phyloP scores from a whole-genome alignment of 2,888 invertebrate species.

The Drosophila pseudotakahashii region DNA sequence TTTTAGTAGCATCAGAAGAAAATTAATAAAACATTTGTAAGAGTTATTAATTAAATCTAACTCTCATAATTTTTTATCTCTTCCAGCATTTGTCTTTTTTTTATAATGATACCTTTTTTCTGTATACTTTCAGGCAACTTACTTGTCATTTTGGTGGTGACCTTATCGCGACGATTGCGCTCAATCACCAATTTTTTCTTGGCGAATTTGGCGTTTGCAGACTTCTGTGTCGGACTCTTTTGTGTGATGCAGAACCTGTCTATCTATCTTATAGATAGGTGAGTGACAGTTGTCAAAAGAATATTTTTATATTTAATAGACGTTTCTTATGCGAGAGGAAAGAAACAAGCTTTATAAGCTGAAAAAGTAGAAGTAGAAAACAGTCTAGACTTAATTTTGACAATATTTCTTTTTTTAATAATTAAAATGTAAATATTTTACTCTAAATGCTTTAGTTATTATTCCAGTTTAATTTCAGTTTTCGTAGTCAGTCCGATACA shows the following conservation, averaged over 20 bases:
- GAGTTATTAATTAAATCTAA: too few species aligned
- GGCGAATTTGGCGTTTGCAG: conserved; percentile 95
- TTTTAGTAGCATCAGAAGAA: too few species aligned
- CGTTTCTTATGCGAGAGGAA: conserved; percentile 3
- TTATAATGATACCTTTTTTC: not conserved
- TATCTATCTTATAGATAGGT: conserved; percentile 91
- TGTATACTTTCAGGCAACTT: conserved; percentile 88
- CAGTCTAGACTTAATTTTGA: too few species aligned
- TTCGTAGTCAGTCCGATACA: too few species aligned
- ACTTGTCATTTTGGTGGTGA: conserved; percentile 94
- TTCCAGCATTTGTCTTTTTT: not conserved
- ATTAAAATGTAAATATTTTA: too few species aligned
- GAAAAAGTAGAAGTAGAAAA: too few species aligned
- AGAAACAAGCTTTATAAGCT: too few species aligned
- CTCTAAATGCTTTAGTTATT: too few species aligned
- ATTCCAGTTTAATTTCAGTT: too few species aligned
- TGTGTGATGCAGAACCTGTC: conserved; percentile 95
- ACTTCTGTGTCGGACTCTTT: conserved; percentile 96
- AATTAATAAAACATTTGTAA: too few species aligned
- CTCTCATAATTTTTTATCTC: not conserved
- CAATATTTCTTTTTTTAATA: too few species aligned
- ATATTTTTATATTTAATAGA: conserved; percentile 13
- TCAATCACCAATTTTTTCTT: conserved; percentile 96
- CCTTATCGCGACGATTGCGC: conserved; percentile 91
- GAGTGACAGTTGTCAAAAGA: conserved; percentile 79